These are phyloP conservation scores for Clytia hemisphaerica DNA, from an alignment of 30 jellyfish, hydroid and myxozoan genomes.

Conservation along the genomic window DNA sequence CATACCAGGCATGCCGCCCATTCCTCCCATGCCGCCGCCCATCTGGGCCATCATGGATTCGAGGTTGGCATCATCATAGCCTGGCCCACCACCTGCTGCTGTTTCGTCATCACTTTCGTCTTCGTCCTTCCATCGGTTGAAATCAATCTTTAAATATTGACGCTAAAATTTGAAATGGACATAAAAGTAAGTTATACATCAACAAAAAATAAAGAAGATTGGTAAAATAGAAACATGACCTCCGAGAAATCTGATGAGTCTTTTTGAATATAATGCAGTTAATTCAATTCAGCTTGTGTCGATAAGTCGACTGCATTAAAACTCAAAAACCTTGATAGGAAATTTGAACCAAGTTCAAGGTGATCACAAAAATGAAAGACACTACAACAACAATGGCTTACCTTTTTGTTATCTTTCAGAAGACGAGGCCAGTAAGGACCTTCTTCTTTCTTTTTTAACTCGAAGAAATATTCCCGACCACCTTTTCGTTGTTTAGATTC, in stretches of 20 bases:
- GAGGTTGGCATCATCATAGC: constrained; percentile 47
- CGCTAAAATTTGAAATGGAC: too few relatives aligned
- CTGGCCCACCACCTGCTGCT: constrained; percentile 6
- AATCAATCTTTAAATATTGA: constrained; percentile 61
- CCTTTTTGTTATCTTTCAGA: constrained; percentile 51
- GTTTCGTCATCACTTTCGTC: constrained; percentile 85
- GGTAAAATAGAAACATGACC: too few relatives aligned
- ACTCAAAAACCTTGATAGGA: background rate
- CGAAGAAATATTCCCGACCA: constrained; percentile 79
- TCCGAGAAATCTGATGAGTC: too few relatives aligned
- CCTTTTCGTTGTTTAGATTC: constrained; percentile 87
- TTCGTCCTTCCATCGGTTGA: constrained; percentile 88
- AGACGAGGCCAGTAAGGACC: constrained; percentile 79
- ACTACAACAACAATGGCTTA: background rate
- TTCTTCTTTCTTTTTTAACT: constrained; percentile 51
- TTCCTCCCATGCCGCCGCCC: constrained; percentile 58
- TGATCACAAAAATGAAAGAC: background rate
- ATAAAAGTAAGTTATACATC: background rate
- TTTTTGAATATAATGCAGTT: too few relatives aligned
- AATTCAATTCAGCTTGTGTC: too few relatives aligned
- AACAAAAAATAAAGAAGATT: background rate
- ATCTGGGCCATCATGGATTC: constrained; percentile 84
- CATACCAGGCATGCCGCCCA: background rate
- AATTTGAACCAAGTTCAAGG: background rate
- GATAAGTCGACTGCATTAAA: too few relatives aligned